Evolutionary conservation across 2,888 invertebrate species (phyloP), one percentile per base, ranked within the genome.

Genomic region (Stegana nigrithorax): DNA sequence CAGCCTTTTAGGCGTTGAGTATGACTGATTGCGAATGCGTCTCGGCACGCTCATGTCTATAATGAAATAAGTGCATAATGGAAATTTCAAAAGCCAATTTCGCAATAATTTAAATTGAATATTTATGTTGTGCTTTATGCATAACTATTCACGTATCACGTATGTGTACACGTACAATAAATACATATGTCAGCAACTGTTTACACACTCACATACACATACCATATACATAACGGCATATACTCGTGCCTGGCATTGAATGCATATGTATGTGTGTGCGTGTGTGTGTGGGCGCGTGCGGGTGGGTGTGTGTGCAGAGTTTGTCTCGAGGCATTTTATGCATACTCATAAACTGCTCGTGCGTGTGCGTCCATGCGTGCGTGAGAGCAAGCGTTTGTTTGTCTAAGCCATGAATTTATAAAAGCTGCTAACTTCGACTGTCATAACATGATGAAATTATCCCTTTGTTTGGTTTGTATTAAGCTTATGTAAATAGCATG

Each of bases 1-100:
- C 53, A 59, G 62, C 68, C 68, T 77, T 67, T 68, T 67, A 67
- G 70, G 61, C 70, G 39, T 39, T 39, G 39, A 39, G 14, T 39
- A 14, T 39, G 39, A 39, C 39, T 39, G 39, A 39, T 39, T 39
- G 39, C 39, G 17, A 14, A n/a, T 39, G 14, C 14, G 39, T 8
- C 17, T 14, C 17, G 14, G 25, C 26, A 26, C 26, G 26, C n/a
- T 50, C 45, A n/a, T 17, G 19, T 55, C 59, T 64, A 70, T 69
- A 74, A 70, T 73, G 66, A 67, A 76, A 74, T 75, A 78, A 75
- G 77, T 78, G 73, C 75, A 76, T 75, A 78, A 75, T 77, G 79
- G 79, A 76, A 75, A 74, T 75, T 74, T 75, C 68, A 68, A 78
- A 76, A 78, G 77, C 79, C 75, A 75, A 78, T 75, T 78, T 75